Percentiles rank a stretch among this genome's conserved stretches.
Conservation (phyloP, 2,888 invertebrate genomes). For the Tenthredo distinguenda region DNA sequence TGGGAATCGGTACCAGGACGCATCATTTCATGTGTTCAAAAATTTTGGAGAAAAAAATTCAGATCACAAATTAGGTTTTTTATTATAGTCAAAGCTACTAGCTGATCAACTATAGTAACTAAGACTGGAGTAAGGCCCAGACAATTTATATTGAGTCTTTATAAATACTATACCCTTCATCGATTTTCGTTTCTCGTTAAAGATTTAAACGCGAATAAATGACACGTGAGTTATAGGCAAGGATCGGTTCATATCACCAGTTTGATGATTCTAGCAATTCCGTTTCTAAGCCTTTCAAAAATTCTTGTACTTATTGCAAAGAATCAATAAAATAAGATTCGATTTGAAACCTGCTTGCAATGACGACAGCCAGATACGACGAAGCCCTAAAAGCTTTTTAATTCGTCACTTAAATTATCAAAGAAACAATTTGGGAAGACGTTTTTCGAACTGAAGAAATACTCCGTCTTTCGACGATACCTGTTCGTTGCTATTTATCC, state of each 20-base stretch:
- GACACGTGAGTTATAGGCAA: not conserved
- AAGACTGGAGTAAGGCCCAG: not conserved
- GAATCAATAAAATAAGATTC: not conserved
- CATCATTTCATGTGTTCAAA: not conserved
- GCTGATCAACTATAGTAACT: not conserved
- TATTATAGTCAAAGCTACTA: not conserved
- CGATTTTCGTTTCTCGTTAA: not conserved
- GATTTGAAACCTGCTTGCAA: not conserved
- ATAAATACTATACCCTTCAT: not conserved
- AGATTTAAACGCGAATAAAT: not conserved
- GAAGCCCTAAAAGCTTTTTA: not conserved
- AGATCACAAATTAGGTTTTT: not conserved
- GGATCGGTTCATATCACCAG: not conserved
- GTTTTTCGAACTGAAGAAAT: not conserved
- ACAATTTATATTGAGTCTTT: not conserved
- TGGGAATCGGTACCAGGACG: not conserved
- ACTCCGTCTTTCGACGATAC: not conserved
- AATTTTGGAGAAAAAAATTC: not conserved
- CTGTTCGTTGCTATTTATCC: not conserved
- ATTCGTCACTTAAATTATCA: not conserved
- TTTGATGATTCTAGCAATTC: not conserved
- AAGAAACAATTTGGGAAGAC: not conserved
- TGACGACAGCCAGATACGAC: not conserved
- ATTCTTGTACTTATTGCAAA: not conserved
- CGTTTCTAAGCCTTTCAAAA: not conserved